Evolutionary conservation across 2,797 vertebrate genomes (phyloP).

Genomic region (Eulemur mongoz): DNA sequence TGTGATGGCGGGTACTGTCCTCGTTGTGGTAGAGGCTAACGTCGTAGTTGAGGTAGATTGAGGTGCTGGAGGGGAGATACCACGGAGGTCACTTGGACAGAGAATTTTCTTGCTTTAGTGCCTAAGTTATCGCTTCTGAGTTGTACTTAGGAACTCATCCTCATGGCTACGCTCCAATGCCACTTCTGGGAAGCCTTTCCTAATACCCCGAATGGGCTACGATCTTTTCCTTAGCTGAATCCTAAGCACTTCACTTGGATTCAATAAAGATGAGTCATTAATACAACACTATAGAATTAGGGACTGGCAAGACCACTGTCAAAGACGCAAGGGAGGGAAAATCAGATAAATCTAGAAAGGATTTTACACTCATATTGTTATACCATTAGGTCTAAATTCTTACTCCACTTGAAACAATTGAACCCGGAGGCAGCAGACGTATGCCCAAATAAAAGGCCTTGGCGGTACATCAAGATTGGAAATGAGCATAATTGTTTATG

Average conservation of each 20-base stretch:
- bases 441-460: not conserved
- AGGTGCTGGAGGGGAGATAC: conserved; percentile 77
- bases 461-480: not conserved
- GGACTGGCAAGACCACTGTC: not conserved
- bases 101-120: not conserved
- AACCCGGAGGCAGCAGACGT: not conserved
- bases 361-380: not conserved
- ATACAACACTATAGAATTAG: not conserved
- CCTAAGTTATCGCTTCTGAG: not conserved
- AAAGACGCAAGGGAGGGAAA: not conserved
- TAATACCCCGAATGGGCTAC: not conserved
- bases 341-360: not conserved
- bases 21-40: conserved; percentile 61
- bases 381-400: not conserved
- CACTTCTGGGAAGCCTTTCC: not conserved
- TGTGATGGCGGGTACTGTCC: conserved; percentile 38
- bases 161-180: not conserved
- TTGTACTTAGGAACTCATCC: not conserved
- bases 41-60: conserved; percentile 80
- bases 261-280: not conserved
- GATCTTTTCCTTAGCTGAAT: not conserved
- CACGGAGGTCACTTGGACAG: conserved; percentile 15
- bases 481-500: not conserved
- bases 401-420: not conserved
- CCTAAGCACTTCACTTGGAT: not conserved